phyloP scores from a whole-genome alignment of 2,888 invertebrate species.

The Acronicta aceris region DNA sequence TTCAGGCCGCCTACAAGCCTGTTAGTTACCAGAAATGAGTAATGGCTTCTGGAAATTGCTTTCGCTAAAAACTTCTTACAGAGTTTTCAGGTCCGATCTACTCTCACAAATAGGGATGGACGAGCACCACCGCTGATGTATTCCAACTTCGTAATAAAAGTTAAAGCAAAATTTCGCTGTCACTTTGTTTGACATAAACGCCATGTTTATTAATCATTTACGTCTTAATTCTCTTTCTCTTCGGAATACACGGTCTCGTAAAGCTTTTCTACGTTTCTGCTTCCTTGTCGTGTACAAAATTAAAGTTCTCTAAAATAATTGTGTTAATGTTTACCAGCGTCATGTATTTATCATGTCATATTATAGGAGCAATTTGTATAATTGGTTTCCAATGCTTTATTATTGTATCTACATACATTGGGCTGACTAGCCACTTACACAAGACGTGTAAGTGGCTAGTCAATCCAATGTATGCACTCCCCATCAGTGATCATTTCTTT shows the following conservation, averaged over 20 bases:
- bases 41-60: constrained; percentile 84
- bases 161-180: constrained; percentile 69
- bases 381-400: too few species aligned
- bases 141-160: constrained; percentile 72
- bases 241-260: too few species aligned
- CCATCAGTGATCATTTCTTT: too few species aligned
- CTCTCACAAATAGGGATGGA: constrained; percentile 74
- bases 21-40: constrained; percentile 79
- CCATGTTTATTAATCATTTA: constrained; percentile 60
- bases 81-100: constrained; percentile 76
- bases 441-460: too few species aligned
- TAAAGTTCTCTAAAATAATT: constrained; percentile 19
- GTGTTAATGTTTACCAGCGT: constrained; percentile 6
- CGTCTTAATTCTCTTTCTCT: constrained; percentile 13
- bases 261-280: background rate
- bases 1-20: constrained; percentile 53
- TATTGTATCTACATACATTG: too few species aligned
- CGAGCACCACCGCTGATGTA: constrained; percentile 49
- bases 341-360: background rate
- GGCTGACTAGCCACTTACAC: too few species aligned
- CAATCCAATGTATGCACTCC: too few species aligned
- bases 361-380: background rate
- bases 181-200: constrained; percentile 74
- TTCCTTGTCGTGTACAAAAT: constrained; percentile 12
- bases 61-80: constrained; percentile 81